Conservation (phyloP, 2,113 vertebrate species). For the Ovis aries region ARS-UI_Ramb_v3.0 NC_056058.1:65824501-65825000, state of each 20-base stretch:
- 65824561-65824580: neutral
- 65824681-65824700: neutral
- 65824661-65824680: neutral
- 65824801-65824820: neutral
- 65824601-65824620: rapidly evolving
- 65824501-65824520: too few species aligned
- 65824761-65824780: neutral
- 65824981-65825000: neutral
- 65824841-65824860: neutral
- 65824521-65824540: neutral
- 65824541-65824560: neutral
- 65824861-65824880: neutral
- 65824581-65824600: neutral
- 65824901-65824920: neutral
- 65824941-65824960: neutral
- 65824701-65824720: neutral
- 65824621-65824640: neutral
- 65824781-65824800: neutral
- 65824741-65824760: neutral
- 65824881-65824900: neutral
- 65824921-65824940: neutral
- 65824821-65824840: neutral
- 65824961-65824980: neutral
- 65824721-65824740: neutral
- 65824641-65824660: neutral